phyloP scores from a whole-genome alignment of 2,797 vertebrate species.

The Martes flavigula region DNA sequence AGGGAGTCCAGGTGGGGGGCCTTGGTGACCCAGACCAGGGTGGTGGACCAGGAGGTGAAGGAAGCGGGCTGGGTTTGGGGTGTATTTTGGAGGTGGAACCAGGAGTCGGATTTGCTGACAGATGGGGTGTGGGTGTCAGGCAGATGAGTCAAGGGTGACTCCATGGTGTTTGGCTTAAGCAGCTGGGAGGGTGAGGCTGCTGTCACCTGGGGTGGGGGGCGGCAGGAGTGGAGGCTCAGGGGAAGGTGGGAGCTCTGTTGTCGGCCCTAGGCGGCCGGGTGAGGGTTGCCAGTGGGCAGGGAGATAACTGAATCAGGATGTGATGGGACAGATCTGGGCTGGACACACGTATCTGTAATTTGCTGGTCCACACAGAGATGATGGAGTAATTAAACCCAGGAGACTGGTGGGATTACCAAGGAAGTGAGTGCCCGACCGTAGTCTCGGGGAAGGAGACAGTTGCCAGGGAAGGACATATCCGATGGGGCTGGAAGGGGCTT shows the following conservation, averaged over 20 bases:
- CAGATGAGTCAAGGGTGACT: neutral
- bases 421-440: neutral
- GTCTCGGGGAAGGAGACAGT: neutral
- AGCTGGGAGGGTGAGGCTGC: neutral
- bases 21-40: accelerated
- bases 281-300: neutral
- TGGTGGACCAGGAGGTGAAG: accelerated
- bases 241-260: too few relatives aligned
- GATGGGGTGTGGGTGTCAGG: neutral
- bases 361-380: neutral
- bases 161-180: neutral
- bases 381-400: neutral
- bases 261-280: neutral
- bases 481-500: neutral
- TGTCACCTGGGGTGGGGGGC: neutral
- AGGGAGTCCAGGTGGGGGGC: neutral
- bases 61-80: neutral
- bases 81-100: neutral
- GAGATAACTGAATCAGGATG: neutral
- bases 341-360: neutral
- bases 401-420: neutral
- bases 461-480: neutral
- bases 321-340: neutral
- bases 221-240: neutral
- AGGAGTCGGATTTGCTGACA: neutral